These are phyloP conservation scores for Cyprinus carpio DNA, from an alignment of 2,113 vertebrate genomes.

Conservation along the genomic window DNA sequence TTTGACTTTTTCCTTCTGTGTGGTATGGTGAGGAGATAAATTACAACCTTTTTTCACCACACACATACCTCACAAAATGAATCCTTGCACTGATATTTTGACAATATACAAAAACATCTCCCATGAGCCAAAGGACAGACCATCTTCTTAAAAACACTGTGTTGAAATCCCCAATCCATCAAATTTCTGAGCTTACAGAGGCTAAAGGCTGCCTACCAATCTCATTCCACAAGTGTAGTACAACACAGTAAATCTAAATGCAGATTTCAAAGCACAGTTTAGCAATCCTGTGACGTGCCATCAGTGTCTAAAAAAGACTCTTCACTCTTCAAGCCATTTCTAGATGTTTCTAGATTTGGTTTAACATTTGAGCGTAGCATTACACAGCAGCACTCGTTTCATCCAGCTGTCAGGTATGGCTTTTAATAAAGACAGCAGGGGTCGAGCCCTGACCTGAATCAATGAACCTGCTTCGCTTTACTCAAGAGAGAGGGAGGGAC, in stretches of 20 bases:
- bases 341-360: not conserved
- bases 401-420: conserved; percentile 30
- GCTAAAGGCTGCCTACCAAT: conserved; percentile 29
- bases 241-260: conserved; percentile 6
- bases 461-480: conserved; percentile 44
- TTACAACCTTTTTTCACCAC: conserved; percentile 9
- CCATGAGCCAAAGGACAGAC: conserved; percentile 17
- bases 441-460: conserved; percentile 54
- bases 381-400: conserved; percentile 7
- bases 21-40: not conserved
- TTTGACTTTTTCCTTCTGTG: not conserved
- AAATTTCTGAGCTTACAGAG: conserved; percentile 25
- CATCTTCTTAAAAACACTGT: conserved; percentile 39
- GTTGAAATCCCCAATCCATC: conserved; percentile 40
- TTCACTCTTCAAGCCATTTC: not conserved
- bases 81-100: not conserved
- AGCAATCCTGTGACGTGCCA: not conserved
- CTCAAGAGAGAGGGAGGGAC: conserved; percentile 30
- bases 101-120: conserved; percentile 43
- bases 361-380: conserved; percentile 21
- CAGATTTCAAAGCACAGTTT: conserved; percentile 27
- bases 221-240: conserved; percentile 25
- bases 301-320: not conserved
- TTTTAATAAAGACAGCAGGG: conserved; percentile 47
- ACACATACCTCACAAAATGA: not conserved